Evolutionary conservation across 2,888 invertebrate species (phyloP).

Genomic region (Diplolepis rosae): DNA sequence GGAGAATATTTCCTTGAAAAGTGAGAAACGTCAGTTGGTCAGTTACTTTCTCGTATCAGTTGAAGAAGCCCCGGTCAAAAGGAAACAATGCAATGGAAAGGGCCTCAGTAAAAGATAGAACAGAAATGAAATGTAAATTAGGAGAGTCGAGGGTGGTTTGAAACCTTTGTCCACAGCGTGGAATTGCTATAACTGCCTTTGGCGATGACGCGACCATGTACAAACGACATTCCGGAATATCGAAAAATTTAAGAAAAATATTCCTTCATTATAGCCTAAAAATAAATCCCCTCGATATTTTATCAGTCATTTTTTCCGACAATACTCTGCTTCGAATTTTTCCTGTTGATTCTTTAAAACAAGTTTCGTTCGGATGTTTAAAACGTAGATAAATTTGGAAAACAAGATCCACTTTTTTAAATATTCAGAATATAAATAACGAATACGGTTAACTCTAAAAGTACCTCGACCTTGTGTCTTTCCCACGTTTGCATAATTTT

Average conservation of each 20-base stretch:
- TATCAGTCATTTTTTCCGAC: no score
- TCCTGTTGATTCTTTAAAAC: no score
- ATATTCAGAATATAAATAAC: no score
- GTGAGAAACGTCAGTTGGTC: slow-evolving; percentile 8
- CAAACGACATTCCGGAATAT: slow-evolving; percentile 14
- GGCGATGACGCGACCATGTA: slow-evolving; percentile 8
- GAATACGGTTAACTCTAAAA: slow-evolving; percentile 12
- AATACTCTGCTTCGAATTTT: no score
- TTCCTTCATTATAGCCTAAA: not conserved
- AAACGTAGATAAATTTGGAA: no score
- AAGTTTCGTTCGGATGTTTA: no score
- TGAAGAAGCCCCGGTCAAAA: not conserved
- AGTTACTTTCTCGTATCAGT: not conserved
- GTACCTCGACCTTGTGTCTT: slow-evolving; percentile 24
- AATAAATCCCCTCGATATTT: not conserved
- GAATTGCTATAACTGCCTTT: slow-evolving; percentile 1
- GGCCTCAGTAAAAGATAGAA: not conserved
- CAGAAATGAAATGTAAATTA: slow-evolving; percentile 27
- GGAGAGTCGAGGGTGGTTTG: slow-evolving; percentile 10
- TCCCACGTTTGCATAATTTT: slow-evolving; percentile 21
- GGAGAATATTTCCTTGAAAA: not conserved
- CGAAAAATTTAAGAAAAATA: no score
- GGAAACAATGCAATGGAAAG: slow-evolving; percentile 13
- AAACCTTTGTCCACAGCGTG: slow-evolving; percentile 23
- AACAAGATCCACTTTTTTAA: no score